phyloP scores from a whole-genome alignment of 2,888 invertebrate genomes.

The Brenthis hecate region DNA sequence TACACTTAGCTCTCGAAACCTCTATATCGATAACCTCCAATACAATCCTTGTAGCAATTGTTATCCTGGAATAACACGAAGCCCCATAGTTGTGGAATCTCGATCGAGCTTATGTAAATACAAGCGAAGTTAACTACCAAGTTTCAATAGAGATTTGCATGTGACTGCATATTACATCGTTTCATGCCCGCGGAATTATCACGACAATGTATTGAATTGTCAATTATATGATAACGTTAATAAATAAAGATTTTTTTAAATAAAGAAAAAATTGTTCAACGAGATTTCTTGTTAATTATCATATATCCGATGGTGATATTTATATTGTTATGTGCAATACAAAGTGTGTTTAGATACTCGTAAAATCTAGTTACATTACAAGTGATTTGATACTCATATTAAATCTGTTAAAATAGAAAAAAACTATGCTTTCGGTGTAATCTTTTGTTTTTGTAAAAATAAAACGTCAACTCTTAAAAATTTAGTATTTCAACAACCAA shows the following conservation, averaged over 20 bases:
- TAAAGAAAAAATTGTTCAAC: too few species aligned
- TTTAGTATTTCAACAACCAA: too few species aligned
- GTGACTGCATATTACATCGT: slow-evolving; percentile 41
- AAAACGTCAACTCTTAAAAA: too few species aligned
- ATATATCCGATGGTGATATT: too few species aligned
- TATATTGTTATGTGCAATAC: too few species aligned
- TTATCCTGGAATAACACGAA: slow-evolving; percentile 35
- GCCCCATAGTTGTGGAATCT: slow-evolving; percentile 31
- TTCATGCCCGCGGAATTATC: slow-evolving; percentile 29
- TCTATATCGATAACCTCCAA: background rate
- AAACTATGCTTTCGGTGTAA: too few species aligned
- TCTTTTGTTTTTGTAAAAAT: too few species aligned
- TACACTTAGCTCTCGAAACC: background rate
- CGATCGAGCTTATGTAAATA: slow-evolving; percentile 37
- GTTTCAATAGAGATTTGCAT: slow-evolving; percentile 43
- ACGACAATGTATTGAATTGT: slow-evolving; percentile 39
- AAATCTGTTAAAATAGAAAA: too few species aligned
- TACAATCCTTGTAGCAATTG: slow-evolving; percentile 16
- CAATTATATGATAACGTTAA: background rate
- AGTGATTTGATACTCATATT: too few species aligned
- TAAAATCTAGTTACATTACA: too few species aligned
- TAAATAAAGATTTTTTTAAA: too few species aligned
- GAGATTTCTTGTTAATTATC: background rate
- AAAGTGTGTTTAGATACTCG: too few species aligned
- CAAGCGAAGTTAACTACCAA: slow-evolving; percentile 36